phyloP scores from a whole-genome alignment of 2,888 invertebrate genomes.

The Philaethria dido region DNA sequence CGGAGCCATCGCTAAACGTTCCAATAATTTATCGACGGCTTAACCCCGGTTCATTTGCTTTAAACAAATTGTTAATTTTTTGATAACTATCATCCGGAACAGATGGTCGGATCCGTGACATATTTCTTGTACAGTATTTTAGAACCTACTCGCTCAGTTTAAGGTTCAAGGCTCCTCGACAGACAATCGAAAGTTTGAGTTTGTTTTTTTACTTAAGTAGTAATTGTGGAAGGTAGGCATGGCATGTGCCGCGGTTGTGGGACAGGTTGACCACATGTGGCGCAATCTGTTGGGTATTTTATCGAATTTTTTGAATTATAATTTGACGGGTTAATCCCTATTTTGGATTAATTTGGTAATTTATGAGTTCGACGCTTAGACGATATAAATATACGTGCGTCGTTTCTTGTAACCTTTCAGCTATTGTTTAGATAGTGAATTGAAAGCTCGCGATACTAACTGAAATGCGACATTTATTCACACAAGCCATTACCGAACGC shows the following conservation, averaged over 20 bases:
- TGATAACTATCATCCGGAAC: conserved; percentile 82
- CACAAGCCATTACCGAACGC: conserved; percentile 71
- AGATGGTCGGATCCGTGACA: conserved; percentile 66
- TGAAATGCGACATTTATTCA: conserved; percentile 74
- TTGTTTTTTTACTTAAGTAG: conserved; percentile 68
- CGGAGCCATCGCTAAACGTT: conserved; percentile 71
- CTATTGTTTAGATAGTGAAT: conserved; percentile 28
- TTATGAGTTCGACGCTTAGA: conserved; percentile 54
- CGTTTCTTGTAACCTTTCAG: conserved; percentile 6
- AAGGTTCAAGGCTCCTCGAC: conserved; percentile 44
- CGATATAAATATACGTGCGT: conserved; percentile 55
- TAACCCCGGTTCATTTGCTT: conserved; percentile 81
- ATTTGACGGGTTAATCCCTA: conserved; percentile 67
- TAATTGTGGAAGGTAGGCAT: conserved; percentile 76
- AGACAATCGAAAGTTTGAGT: conserved; percentile 52
- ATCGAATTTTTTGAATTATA: conserved; percentile 71
- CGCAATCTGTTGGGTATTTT: conserved; percentile 76
- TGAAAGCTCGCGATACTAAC: conserved; percentile 35
- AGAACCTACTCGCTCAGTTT: conserved; percentile 35
- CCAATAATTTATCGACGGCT: conserved; percentile 78
- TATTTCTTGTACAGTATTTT: conserved; percentile 41
- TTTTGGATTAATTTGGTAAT: conserved; percentile 67
- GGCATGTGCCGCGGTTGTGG: conserved; percentile 81
- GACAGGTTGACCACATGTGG: conserved; percentile 84
- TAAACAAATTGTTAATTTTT: conserved; percentile 84